Evolutionary conservation across 2,797 vertebrate genomes (phyloP).

Genomic region (Sebastolobus alascanus): DNA sequence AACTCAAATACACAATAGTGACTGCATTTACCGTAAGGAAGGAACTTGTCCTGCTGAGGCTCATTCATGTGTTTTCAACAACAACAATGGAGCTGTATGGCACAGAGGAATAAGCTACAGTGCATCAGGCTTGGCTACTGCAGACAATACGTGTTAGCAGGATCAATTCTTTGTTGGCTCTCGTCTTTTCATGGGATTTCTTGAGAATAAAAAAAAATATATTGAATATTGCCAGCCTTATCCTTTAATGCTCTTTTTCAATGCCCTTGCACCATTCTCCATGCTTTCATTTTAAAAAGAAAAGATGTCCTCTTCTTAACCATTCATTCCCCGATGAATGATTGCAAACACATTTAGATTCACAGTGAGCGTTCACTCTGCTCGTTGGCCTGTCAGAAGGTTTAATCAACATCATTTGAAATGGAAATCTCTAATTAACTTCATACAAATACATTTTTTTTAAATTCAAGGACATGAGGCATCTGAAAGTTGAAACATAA

Average conservation of each 20-base stretch:
- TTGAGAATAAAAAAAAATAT: slow-evolving; percentile 3
- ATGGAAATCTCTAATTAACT: slow-evolving; percentile 29
- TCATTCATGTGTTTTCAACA: background rate
- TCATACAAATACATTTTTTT: slow-evolving; percentile 28
- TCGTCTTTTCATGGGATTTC: slow-evolving; percentile 34
- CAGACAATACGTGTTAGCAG: slow-evolving; percentile 11
- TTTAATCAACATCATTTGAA: slow-evolving; percentile 38
- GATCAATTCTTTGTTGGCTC: slow-evolving; percentile 21
- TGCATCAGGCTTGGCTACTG: slow-evolving; percentile 6
- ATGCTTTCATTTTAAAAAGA: slow-evolving; percentile 16
- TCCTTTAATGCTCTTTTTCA: slow-evolving; percentile 22
- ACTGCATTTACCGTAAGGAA: background rate
- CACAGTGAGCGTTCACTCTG: slow-evolving; percentile 10
- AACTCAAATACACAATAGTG: background rate
- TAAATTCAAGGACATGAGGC: slow-evolving; percentile 1
- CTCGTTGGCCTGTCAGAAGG: slow-evolving; percentile 7
- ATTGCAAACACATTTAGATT: slow-evolving; percentile 21
- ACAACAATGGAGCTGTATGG: background rate
- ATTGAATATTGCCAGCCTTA: slow-evolving; percentile 7
- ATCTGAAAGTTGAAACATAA: background rate
- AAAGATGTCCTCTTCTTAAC: background rate
- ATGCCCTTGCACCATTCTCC: background rate
- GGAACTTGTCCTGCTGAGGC: background rate
- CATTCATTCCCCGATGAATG: slow-evolving; percentile 15
- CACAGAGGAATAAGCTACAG: background rate